Base-by-base conservation (phyloP, 2,113 vertebrate genomes). In the Butorides virescens region DNA sequence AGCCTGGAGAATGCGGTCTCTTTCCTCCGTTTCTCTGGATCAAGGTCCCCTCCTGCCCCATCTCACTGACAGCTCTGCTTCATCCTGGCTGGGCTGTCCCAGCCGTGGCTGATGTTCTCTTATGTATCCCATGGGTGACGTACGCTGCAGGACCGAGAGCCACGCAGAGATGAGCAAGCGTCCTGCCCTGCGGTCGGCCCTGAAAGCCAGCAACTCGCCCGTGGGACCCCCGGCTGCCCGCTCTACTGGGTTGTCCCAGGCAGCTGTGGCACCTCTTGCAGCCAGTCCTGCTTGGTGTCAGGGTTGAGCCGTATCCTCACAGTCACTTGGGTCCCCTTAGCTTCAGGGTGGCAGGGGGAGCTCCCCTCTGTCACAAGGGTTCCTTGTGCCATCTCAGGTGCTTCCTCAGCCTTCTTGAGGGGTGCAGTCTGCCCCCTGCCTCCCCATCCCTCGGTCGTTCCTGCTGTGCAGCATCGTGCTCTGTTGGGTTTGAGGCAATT, bases 181-280 rank as follows among this genome's bases (percentile, higher is more conserved):
- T 50, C 47, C 53, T 73, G 47, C 30, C 32, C 21, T 22, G 21
- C 1, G 1, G 23, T 26, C 55, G 62, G 49, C 36, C 20, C 20
- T 4, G 1, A 74, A 56, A 74, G 32, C 15, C 55, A 74, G 11
- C 15, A 50, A 30, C 37, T 55, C 21, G 34, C 44, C 22, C 13
- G 39, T 2, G 7, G n/a, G 22, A 42, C 53, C 5, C 13, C 8
- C 8, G 26, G 27, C 10, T 18, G 9, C 23, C 17, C 2, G 0
- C 47, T 70, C 36, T 58, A 23, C 18, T 49, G 29, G 22, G 10
- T 30, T 49, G 27, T 58, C 27, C 42, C 20, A 50, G 29, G 53
- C 36, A 37, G 30, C 9, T 4, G 1, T 25, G 16, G 9, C 3
- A 3, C 61, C 15, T 74, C 67, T 67, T 47, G 12, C 23, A 74